phyloP scores from a whole-genome alignment of 1,140 invertebrate species.

The Drosophila kanapiae region DNA sequence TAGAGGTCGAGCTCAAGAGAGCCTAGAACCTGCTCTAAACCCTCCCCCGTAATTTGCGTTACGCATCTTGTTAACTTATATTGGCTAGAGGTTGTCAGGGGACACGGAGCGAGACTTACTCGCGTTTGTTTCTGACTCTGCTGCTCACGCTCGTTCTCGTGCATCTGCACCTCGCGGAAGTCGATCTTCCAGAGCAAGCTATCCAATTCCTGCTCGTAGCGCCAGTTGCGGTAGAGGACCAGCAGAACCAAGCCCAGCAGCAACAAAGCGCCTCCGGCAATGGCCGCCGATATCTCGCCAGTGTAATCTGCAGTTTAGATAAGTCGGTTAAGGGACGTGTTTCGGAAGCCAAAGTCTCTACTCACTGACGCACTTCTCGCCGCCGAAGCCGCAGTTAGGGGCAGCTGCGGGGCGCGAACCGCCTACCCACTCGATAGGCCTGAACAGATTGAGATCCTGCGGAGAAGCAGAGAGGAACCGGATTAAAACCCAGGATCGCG shows the following conservation, averaged over 20 bases:
- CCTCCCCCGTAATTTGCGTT: too few species aligned
- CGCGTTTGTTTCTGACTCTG: slow-evolving; percentile 85
- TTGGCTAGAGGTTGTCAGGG: neutral
- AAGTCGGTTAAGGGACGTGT: neutral
- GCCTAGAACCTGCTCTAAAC: too few species aligned
- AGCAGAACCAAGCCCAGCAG: slow-evolving; percentile 89
- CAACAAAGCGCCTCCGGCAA: slow-evolving; percentile 91
- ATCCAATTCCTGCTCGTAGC: slow-evolving; percentile 97
- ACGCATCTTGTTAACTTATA: neutral
- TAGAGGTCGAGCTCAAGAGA: too few species aligned
- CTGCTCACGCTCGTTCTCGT: slow-evolving; percentile 86
- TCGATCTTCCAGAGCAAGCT: slow-evolving; percentile 98
- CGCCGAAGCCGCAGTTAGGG: slow-evolving; percentile 95
- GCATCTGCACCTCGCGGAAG: slow-evolving; percentile 93
- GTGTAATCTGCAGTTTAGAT: slow-evolving; percentile 89
- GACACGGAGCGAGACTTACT: slow-evolving; percentile 71
- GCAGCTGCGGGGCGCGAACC: slow-evolving; percentile 95
- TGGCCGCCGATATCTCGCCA: slow-evolving; percentile 92
- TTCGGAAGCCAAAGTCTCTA: slow-evolving; percentile 56
- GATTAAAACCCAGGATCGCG: slow-evolving; percentile 1
- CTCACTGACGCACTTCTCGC: slow-evolving; percentile 95
- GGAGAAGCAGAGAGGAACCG: slow-evolving; percentile 5
- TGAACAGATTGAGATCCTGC: slow-evolving; percentile 89
- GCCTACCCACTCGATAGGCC: slow-evolving; percentile 92
- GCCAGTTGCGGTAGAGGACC: slow-evolving; percentile 94